phyloP scores from a whole-genome alignment of 2,888 invertebrate genomes.

The Didymodactylos carnosus region DNA sequence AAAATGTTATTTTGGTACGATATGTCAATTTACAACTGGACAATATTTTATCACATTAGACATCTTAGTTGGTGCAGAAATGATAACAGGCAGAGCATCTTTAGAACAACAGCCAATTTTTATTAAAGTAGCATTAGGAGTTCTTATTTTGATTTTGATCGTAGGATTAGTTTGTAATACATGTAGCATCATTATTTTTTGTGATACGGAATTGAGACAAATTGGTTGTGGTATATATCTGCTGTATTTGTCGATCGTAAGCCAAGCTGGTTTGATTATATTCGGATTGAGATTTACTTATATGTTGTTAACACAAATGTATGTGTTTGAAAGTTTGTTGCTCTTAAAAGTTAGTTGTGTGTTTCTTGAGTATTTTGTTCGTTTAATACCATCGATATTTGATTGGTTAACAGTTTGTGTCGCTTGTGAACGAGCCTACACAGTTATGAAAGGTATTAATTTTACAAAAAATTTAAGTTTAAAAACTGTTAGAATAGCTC shows the following conservation, averaged over 20 bases:
- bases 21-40: neutral
- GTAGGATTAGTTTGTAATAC: neutral
- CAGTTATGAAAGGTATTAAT: neutral
- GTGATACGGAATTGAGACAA: neutral
- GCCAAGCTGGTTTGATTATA: neutral
- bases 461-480: neutral
- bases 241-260: neutral
- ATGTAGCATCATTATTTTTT: neutral
- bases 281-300: neutral
- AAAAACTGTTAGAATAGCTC: neutral
- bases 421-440: neutral
- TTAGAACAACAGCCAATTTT: neutral
- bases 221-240: neutral
- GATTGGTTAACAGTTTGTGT: neutral
- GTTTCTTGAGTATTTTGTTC: neutral
- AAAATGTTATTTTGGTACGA: neutral
- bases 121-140: too few species aligned
- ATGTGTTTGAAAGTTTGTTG: too few species aligned
- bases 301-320: neutral
- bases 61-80: neutral
- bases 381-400: neutral
- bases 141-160: neutral
- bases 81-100: neutral
- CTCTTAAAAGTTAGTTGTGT: too few species aligned
- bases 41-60: neutral